phyloP scores from a whole-genome alignment of 2,797 vertebrate genomes.

The Mallotus villosus region DNA sequence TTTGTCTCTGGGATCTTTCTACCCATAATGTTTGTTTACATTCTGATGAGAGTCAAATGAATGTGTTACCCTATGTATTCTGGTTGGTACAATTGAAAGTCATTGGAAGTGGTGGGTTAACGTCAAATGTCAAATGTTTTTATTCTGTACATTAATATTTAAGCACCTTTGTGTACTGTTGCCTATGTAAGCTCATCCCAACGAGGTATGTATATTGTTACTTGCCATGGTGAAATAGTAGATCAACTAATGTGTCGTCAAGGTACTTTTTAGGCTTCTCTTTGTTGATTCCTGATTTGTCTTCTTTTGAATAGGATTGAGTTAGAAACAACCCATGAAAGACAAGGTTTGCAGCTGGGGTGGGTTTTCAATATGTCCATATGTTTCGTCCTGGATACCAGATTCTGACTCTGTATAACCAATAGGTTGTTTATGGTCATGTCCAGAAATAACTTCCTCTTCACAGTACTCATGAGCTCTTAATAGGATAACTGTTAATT shows the following conservation, averaged over 20 bases:
- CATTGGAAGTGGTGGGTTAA: slow-evolving; percentile 56
- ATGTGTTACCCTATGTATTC: slow-evolving; percentile 52
- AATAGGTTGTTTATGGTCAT: neutral
- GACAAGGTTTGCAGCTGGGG: slow-evolving; percentile 32
- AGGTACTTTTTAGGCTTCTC: slow-evolving; percentile 47
- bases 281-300: slow-evolving; percentile 52
- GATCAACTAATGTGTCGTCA: slow-evolving; percentile 45
- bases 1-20: slow-evolving; percentile 33
- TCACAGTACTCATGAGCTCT: neutral
- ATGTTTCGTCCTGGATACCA: slow-evolving; percentile 17
- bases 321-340: slow-evolving; percentile 56
- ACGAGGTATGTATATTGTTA: slow-evolving; percentile 42
- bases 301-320: slow-evolving; percentile 60
- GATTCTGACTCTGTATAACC: slow-evolving; percentile 40
- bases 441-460: slow-evolving; percentile 15
- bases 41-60: slow-evolving; percentile 53
- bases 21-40: slow-evolving; percentile 62
- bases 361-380: slow-evolving; percentile 14
- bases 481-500: neutral
- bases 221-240: slow-evolving; percentile 46
- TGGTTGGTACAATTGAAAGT: slow-evolving; percentile 57
- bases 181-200: slow-evolving; percentile 41
- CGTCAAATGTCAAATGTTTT: slow-evolving; percentile 57
- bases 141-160: slow-evolving; percentile 50
- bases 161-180: slow-evolving; percentile 63